These are phyloP conservation scores for Drosophila varians DNA, from an alignment of 1,140 invertebrate species.

Conservation along the genomic window DNA sequence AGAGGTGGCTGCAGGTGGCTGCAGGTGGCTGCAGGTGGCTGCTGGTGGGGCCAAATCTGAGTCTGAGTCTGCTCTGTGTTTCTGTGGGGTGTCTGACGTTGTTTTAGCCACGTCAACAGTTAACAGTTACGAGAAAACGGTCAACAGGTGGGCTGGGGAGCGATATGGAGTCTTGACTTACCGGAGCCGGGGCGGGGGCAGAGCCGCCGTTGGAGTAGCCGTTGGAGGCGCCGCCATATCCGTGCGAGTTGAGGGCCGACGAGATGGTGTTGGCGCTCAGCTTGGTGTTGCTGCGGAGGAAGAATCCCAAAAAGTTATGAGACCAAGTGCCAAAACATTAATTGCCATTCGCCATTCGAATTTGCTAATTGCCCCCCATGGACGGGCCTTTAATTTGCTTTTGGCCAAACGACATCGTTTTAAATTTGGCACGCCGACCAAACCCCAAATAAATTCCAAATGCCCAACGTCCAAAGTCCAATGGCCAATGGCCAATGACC, in stretches of 20 bases:
- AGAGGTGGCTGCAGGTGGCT: slow-evolving; percentile 35
- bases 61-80: slow-evolving; percentile 18
- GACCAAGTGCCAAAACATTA: slow-evolving; percentile 28
- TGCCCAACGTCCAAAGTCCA: slow-evolving; percentile 14
- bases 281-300: slow-evolving; percentile 73
- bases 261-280: slow-evolving; percentile 80
- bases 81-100: slow-evolving; percentile 48
- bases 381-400: slow-evolving; percentile 64
- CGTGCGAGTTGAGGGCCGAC: slow-evolving; percentile 77
- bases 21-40: slow-evolving; percentile 22
- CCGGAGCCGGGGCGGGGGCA: slow-evolving; percentile 69
- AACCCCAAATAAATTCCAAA: slow-evolving; percentile 61
- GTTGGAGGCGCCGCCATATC: slow-evolving; percentile 59
- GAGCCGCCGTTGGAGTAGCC: slow-evolving; percentile 75
- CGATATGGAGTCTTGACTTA: slow-evolving; percentile 41
- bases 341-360: slow-evolving; percentile 40
- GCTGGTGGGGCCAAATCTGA: slow-evolving; percentile 5
- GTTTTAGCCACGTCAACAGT: slow-evolving; percentile 53
- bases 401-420: slow-evolving; percentile 40
- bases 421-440: slow-evolving; percentile 47
- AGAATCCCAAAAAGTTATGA: slow-evolving; percentile 12
- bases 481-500: slow-evolving; percentile 8
- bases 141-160: slow-evolving; percentile 12
- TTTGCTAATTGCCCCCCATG: slow-evolving; percentile 48
- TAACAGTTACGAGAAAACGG: slow-evolving; percentile 1